Conservation (phyloP, 92 coral and sea anemone genomes). For the Nematostella vectensis region DNA sequence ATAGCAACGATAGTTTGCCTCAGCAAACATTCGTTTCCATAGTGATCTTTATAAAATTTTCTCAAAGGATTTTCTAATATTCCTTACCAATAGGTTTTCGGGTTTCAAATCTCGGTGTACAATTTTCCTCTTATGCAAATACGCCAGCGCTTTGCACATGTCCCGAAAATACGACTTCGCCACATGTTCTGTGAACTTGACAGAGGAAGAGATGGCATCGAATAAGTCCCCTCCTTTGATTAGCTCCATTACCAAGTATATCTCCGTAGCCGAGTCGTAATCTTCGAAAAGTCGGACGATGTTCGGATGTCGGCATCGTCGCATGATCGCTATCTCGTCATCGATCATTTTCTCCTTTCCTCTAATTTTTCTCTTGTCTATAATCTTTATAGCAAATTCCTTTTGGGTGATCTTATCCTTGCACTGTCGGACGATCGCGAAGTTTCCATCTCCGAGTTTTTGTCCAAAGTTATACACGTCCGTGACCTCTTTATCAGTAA, state of each 20-base stretch:
- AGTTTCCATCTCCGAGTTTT: conserved; percentile 95
- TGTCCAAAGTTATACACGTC: conserved; percentile 82
- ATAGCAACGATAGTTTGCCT: too few relatives aligned
- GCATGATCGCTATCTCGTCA: conserved; percentile 89
- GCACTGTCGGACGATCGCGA: conserved; percentile 88
- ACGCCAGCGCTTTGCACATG: conserved; percentile 69
- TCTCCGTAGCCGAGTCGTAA: conserved; percentile 63
- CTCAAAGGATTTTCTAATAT: conserved; percentile 63
- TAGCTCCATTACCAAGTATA: conserved; percentile 84
- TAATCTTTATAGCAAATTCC: conserved; percentile 84
- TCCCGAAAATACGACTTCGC: conserved; percentile 74
- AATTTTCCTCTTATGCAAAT: conserved; percentile 81
- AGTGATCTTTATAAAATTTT: conserved; percentile 18
- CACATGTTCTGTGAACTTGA: conserved; percentile 80
- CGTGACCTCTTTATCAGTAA: conserved; percentile 66
- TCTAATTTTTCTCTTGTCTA: conserved; percentile 70
- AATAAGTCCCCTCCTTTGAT: conserved; percentile 88
- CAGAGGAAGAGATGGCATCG: conserved; percentile 86
- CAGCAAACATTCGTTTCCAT: conserved; percentile 27
- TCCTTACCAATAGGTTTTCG: conserved; percentile 87
- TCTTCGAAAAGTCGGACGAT: conserved; percentile 84
- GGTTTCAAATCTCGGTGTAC: conserved; percentile 98
- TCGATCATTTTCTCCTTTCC: conserved; percentile 96
- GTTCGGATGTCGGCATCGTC: conserved; percentile 80
- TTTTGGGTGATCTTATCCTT: conserved; percentile 62